Evolutionary conservation across 2,113 vertebrate species (phyloP), one percentile per base, ranked within the genome.

Genomic region (Jaculus jaculus): DNA sequence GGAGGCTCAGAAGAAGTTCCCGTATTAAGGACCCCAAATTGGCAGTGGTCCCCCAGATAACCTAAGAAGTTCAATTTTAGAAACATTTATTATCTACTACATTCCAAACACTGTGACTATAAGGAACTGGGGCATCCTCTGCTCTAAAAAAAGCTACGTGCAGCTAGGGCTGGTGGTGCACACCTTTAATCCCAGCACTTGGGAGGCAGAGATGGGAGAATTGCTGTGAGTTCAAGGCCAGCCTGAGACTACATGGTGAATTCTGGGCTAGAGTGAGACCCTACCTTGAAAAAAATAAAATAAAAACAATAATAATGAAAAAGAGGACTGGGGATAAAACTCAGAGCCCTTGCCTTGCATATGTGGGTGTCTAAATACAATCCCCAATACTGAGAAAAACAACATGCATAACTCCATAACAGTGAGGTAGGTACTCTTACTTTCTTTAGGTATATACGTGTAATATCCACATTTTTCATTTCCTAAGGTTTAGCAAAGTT

Each of bases 401-500:
- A 54, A 54, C 66, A 51, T 10, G n/a, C 30, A 32, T 51, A 63
- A 39, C 39, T 17, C 66, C 42, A 11, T 28, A 60, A 32, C 75
- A 54, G 32, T 15, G 34, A 54, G 28, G 16, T 2, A 58, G 34
- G 30, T 11, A 7, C 24, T 69, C 26, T 78, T 75, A 63, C 1
- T 80, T 28, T 32, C 79, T 78, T 66, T n/a, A 73, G 26, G 37
- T 65, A n/a, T 63, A 32, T 21, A 10, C 23, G 21, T 30, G 20
- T 30, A 54, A 18, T 39, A 5, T n/a, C 30, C 58, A 92, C 71
- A 5, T 80, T 32, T 63, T 86, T 80, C 58, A 47, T 39, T 83
- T 71, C 84, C 26, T 51, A 32, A 37, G 79, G n/a, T 61, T 87
- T 74, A 69, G 68, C 94, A 37, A 94, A 61, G 87, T 75, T 90